These are phyloP conservation scores for Carduelis carduelis DNA, from an alignment of 2,797 vertebrate species.

Conservation along the genomic window DNA sequence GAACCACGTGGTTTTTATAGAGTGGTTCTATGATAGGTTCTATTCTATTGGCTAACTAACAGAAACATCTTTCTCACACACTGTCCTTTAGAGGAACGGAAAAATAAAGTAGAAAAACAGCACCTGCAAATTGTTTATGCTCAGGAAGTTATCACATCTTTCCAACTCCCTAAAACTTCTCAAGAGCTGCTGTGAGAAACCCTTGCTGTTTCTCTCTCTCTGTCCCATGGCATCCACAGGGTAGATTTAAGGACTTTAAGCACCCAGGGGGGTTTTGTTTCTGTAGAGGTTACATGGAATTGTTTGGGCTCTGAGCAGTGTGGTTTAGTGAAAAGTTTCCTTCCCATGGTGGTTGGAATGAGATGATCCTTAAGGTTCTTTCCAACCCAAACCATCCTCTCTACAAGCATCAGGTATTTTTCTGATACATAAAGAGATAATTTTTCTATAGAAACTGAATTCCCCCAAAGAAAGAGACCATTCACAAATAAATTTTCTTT, in stretches of 20 bases:
- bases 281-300: background rate
- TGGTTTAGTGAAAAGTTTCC: background rate
- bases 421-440: background rate
- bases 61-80: too few relatives aligned
- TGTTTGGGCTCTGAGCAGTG: background rate
- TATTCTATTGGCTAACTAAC: too few relatives aligned
- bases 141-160: too few relatives aligned
- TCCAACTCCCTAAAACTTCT: too few relatives aligned
- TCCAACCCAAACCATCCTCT: background rate
- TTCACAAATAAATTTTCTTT: background rate
- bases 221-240: too few relatives aligned
- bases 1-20: too few relatives aligned
- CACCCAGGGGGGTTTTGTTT: background rate
- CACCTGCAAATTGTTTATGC: too few relatives aligned
- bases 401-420: background rate
- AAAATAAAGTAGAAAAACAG: too few relatives aligned
- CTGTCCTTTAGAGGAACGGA: too few relatives aligned
- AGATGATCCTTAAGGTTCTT: background rate
- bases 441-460: background rate
- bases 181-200: too few relatives aligned
- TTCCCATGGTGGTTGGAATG: accelerated
- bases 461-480: background rate
- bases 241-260: background rate
- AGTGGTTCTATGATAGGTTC: too few relatives aligned
- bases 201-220: too few relatives aligned